Evolutionary conservation across 2,113 vertebrate genomes (phyloP), one percentile per base, ranked within the genome.

Genomic region (Salminus brasiliensis): DNA sequence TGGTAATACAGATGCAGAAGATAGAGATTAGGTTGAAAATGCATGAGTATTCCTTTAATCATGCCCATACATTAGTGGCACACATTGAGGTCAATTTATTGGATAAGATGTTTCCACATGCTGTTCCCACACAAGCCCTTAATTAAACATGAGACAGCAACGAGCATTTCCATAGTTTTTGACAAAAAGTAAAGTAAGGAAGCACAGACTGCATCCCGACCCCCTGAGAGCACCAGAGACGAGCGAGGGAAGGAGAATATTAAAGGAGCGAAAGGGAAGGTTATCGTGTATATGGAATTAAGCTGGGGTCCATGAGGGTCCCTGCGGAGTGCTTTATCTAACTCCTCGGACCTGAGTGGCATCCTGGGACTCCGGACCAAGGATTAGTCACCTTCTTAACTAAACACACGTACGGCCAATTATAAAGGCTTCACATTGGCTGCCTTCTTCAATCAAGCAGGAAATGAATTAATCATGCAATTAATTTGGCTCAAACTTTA

Each of bases 391-490:
- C 76, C 75, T 80, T 83, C 76, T 55, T 72, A 82, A 77, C 57
- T 74, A 32, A 65, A 76, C 27, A 59, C 9, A 71, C 39, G 47
- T 59, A 43, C 41, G 66, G 63, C 71, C 62, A 85, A 87, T 93
- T 91, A 92, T 88, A 84, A 92, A 81, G 83, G 84, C 88, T 92
- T 93, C 86, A 90, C 83, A 87, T 92, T 87, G 81, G 74, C 81
- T 91, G 88, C 87, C 82, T 90, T 81, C 88, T 90, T 82, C 91
- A 93, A 91, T 93, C 91, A 93, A 91, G 91, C 93, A 93, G 85
- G 88, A 93, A 94, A 93, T 93, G 86, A 92, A 93, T 93, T 93
- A 91, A 91, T 92, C 89, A 91, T 72, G 87, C 90, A 92, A 91
- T 94, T 93, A 92, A 92, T 90, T 88, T 87, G 87, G 84, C 87